Percentiles rank a stretch among this genome's conserved stretches.
Conservation (phyloP, 2,888 invertebrate genomes). For the Thymelicus acteon region DNA sequence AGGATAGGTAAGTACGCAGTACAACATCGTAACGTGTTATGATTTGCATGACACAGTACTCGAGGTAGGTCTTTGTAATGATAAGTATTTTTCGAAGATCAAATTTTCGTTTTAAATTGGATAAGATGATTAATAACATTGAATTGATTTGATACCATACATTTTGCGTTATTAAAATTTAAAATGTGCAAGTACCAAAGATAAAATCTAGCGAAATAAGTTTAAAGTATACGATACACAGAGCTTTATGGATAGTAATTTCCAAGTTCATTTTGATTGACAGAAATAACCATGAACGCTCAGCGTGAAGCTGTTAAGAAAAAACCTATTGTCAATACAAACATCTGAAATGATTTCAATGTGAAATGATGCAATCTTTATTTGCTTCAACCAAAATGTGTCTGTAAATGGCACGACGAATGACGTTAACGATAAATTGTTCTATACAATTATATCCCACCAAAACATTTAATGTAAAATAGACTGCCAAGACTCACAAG, state of each 20-base stretch:
- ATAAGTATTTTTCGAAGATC: constrained; percentile 1
- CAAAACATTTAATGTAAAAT: neutral
- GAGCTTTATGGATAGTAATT: neutral
- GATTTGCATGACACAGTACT: constrained; percentile 18
- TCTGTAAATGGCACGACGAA: neutral
- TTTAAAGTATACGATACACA: neutral
- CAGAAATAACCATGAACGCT: neutral
- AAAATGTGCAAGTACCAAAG: neutral
- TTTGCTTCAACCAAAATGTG: constrained; percentile 39
- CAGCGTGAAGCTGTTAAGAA: constrained; percentile 3
- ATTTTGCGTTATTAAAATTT: neutral
- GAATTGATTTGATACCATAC: too few species aligned
- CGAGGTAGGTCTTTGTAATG: constrained; percentile 1
- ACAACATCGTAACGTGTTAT: constrained; percentile 16
- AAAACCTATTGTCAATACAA: constrained; percentile 26
- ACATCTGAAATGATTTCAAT: constrained; percentile 28
- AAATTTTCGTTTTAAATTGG: neutral
- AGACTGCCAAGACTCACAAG: too few species aligned
- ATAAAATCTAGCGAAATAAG: neutral
- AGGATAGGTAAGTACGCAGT: constrained; percentile 54
- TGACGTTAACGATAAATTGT: neutral
- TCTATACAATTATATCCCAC: neutral
- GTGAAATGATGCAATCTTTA: constrained; percentile 43
- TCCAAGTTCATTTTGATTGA: neutral
- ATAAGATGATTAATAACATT: neutral